These are phyloP conservation scores for Cuculus canorus DNA, from an alignment of 2,797 vertebrate species.

Conservation along the genomic window DNA sequence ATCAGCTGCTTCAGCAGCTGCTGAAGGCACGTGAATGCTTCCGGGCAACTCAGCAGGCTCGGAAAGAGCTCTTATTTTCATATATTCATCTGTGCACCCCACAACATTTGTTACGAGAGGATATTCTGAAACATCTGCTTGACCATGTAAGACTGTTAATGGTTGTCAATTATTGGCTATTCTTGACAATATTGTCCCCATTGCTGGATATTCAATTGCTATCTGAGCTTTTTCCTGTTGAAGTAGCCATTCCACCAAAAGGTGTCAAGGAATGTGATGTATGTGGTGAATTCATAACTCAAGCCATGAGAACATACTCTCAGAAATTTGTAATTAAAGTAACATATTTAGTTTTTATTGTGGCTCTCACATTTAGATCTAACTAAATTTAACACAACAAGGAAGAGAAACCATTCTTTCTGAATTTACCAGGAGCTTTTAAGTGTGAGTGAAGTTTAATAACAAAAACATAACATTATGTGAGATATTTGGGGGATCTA, in stretches of 20 bases:
- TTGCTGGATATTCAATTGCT: neutral
- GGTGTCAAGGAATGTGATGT: neutral
- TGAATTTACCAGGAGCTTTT: slow-evolving; percentile 5
- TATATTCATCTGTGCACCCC: neutral
- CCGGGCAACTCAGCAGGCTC: neutral
- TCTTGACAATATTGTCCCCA: neutral
- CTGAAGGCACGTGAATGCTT: neutral
- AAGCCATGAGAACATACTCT: neutral
- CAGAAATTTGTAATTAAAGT: neutral
- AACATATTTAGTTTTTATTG: neutral
- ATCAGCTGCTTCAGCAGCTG: neutral
- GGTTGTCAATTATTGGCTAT: neutral
- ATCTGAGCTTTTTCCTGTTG: neutral
- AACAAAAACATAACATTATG: neutral
- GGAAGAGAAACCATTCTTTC: neutral
- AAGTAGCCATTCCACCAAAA: neutral
- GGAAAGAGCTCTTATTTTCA: neutral
- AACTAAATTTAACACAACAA: neutral
- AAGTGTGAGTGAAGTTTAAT: neutral
- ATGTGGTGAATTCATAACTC: neutral
- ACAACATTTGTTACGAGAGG: neutral
- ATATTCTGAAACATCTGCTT: neutral
- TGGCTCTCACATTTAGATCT: neutral
- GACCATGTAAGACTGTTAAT: neutral
- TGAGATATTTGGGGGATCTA: neutral